Percentiles rank a stretch among this genome's conserved stretches.
phyloP scores from a whole-genome alignment of 2,888 invertebrate genomes.

The Ganaspis brasiliensis region DNA sequence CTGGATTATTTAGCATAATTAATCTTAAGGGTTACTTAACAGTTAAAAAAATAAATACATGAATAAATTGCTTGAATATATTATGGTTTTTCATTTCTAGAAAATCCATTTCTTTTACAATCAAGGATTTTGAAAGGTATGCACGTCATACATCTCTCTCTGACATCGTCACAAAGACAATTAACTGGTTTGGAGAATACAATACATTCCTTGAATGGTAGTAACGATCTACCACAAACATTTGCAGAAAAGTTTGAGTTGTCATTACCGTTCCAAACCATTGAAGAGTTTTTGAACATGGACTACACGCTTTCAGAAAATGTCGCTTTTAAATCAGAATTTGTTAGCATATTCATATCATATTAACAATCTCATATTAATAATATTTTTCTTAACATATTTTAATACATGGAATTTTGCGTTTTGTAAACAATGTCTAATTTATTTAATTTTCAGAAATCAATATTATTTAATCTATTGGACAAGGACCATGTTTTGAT shows the following conservation, averaged over 20 bases:
- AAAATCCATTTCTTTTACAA: background rate
- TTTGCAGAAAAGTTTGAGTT: conserved; percentile 15
- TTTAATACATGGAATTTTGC: background rate
- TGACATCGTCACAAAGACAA: background rate
- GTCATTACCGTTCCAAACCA: background rate
- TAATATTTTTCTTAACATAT: background rate
- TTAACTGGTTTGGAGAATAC: background rate
- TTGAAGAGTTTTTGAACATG: background rate
- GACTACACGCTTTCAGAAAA: background rate
- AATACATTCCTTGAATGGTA: background rate
- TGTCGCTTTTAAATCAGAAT: conserved; percentile 11
- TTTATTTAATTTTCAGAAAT: conserved; percentile 5
- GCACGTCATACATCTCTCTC: background rate
- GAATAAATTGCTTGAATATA: background rate
- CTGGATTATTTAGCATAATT: no score
- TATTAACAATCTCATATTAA: background rate
- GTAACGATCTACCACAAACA: background rate
- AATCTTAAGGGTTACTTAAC: no score
- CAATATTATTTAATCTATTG: background rate
- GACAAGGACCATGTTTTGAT: background rate
- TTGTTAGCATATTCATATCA: no score
- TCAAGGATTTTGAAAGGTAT: background rate
- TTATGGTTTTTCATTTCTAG: background rate
- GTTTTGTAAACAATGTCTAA: background rate
- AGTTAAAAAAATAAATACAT: no score